phyloP scores from a whole-genome alignment of 2,888 invertebrate species.

The Calameuta filiformis region DNA sequence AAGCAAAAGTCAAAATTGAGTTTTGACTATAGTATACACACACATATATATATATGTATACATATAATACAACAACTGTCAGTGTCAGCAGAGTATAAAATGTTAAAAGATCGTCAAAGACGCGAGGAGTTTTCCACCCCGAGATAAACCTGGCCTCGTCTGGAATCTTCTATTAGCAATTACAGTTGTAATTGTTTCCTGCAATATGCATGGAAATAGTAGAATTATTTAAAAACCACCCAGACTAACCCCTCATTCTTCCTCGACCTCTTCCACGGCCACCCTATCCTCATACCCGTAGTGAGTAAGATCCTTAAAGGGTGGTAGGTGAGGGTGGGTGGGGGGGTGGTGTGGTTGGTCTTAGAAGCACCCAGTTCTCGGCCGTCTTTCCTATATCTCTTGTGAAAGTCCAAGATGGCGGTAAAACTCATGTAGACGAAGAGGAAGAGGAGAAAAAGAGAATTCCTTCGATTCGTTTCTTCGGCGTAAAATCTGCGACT shows the following conservation, averaged over 20 bases:
- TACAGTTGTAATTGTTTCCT: slow-evolving; percentile 67
- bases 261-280: slow-evolving; percentile 30
- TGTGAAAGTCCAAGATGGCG: slow-evolving; percentile 21
- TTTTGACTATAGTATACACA: slow-evolving; percentile 8
- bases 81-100: slow-evolving; percentile 20
- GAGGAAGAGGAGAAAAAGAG: slow-evolving; percentile 21
- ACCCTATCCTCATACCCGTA: slow-evolving; percentile 17
- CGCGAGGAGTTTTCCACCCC: slow-evolving; percentile 42
- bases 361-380: slow-evolving; percentile 31
- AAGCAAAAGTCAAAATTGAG: slow-evolving; percentile 27
- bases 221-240: slow-evolving; percentile 65
- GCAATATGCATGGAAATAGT: slow-evolving; percentile 66
- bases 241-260: slow-evolving; percentile 35
- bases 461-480: slow-evolving; percentile 36
- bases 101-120: slow-evolving; percentile 24
- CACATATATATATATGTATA: slow-evolving; percentile 8
- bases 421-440: slow-evolving; percentile 20
- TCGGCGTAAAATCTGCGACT: slow-evolving; percentile 2
- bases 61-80: slow-evolving; percentile 17
- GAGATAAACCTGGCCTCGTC: slow-evolving; percentile 64
- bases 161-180: slow-evolving; percentile 67
- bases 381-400: slow-evolving; percentile 32
- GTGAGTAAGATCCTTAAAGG: background rate
- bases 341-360: slow-evolving; percentile 15
- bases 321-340: slow-evolving; percentile 15